Percentiles rank a stretch among this genome's conserved stretches.
phyloP scores from a whole-genome alignment of 2,888 invertebrate genomes.

The Tenodera sinensis region DNA sequence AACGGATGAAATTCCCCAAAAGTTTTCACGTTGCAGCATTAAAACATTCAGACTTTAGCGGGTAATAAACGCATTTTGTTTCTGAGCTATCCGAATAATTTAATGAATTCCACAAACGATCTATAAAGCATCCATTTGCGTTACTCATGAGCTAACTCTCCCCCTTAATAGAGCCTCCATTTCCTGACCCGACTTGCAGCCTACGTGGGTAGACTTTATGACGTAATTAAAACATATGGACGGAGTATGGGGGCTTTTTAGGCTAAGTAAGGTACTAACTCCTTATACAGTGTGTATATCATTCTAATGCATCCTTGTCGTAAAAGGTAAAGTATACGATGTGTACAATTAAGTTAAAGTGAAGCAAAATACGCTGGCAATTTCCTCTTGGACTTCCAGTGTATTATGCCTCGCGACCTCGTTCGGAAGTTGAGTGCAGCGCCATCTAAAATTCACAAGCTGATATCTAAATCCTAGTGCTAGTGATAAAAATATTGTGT shows the following conservation, averaged over 20 bases:
- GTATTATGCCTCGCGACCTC: not conserved
- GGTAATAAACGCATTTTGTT: too few relatives aligned
- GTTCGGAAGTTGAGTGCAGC: not conserved
- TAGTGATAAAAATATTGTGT: too few relatives aligned
- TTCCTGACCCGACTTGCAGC: not conserved
- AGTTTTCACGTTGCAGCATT: too few relatives aligned
- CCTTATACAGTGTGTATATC: not conserved
- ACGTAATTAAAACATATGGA: not conserved
- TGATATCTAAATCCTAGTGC: too few relatives aligned
- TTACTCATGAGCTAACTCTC: not conserved
- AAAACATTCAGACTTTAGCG: too few relatives aligned
- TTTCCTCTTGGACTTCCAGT: not conserved
- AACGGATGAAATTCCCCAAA: too few relatives aligned
- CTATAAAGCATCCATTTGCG: not conserved
- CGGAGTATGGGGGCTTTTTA: not conserved
- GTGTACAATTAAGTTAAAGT: not conserved
- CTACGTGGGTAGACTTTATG: not conserved
- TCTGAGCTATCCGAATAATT: too few relatives aligned
- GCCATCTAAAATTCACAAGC: too few relatives aligned
- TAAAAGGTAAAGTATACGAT: not conserved
- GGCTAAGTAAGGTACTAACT: not conserved
- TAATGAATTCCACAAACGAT: not conserved
- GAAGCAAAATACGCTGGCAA: not conserved
- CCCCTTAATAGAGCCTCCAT: not conserved
- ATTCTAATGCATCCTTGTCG: not conserved